These are phyloP conservation scores for Oncopeltus fasciatus DNA, from an alignment of 1,140 invertebrate species.

Conservation along the genomic window DNA sequence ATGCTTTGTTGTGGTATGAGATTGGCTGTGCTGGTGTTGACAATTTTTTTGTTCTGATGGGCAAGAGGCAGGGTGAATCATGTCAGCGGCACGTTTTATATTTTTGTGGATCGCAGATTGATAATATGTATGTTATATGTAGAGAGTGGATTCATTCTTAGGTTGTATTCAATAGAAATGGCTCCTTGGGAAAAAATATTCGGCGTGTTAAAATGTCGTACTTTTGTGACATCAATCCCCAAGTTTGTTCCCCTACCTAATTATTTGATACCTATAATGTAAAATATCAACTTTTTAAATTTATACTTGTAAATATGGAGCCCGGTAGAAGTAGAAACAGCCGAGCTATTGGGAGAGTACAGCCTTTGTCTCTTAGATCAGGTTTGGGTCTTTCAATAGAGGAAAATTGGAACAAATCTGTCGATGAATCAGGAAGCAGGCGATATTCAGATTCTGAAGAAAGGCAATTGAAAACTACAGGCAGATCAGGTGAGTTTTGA, in stretches of 20 bases:
- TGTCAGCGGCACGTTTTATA: background rate
- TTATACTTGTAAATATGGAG: slow-evolving; percentile 12
- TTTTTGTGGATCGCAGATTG: background rate
- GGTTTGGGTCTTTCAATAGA: slow-evolving; percentile 17
- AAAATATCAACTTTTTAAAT: background rate
- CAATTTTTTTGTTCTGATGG: background rate
- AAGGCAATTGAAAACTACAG: slow-evolving; percentile 17
- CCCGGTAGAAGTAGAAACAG: slow-evolving; percentile 18
- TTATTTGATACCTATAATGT: background rate
- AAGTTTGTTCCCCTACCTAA: background rate
- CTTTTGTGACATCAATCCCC: background rate
- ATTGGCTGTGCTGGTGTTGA: background rate
- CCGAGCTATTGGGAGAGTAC: slow-evolving; percentile 16
- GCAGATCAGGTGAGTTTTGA: slow-evolving; percentile 18
- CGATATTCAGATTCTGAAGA: slow-evolving; percentile 26
- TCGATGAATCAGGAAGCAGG: slow-evolving; percentile 23
- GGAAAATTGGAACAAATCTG: slow-evolving; percentile 21
- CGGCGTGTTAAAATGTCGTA: background rate
- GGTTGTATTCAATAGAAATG: background rate
- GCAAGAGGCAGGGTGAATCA: background rate
- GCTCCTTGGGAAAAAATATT: background rate
- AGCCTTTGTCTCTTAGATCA: slow-evolving; percentile 17
- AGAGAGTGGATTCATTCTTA: background rate
- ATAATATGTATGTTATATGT: background rate
- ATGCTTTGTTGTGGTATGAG: no score